Conservation (phyloP, 2,113 vertebrate species). For the Monopterus albus region DNA sequence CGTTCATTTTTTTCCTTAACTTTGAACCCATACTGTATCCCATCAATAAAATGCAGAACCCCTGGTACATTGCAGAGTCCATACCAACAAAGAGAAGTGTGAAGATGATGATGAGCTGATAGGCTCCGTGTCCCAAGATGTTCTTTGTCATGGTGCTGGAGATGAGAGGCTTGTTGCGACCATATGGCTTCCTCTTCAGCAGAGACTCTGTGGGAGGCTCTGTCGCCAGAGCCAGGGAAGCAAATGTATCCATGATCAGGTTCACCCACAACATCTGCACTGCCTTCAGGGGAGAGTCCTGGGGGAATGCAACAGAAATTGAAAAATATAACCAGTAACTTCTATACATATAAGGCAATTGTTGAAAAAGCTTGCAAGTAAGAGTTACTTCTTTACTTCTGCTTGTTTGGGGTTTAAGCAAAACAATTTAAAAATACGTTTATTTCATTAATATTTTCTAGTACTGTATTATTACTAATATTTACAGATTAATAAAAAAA, state of each 20-base stretch:
- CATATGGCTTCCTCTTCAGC: slow-evolving; percentile 91
- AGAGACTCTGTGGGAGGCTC: slow-evolving; percentile 94
- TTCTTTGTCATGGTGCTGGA: slow-evolving; percentile 99
- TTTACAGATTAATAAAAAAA: too few species aligned
- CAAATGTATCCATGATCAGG: slow-evolving; percentile 97
- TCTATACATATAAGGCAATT: background rate
- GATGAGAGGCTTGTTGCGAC: slow-evolving; percentile 96
- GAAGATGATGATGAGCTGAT: slow-evolving; percentile 95
- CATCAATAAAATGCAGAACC: background rate
- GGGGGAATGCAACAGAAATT: background rate
- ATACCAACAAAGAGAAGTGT: slow-evolving; percentile 92
- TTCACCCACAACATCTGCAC: slow-evolving; percentile 99
- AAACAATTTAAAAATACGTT: background rate
- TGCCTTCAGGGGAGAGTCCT: slow-evolving; percentile 97
- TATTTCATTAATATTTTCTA: too few species aligned
- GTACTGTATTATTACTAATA: too few species aligned
- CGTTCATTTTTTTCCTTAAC: background rate
- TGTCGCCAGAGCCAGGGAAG: slow-evolving; percentile 93
- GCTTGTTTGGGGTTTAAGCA: background rate
- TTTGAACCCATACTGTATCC: background rate
- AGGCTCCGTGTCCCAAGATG: slow-evolving; percentile 93
- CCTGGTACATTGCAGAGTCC: background rate
- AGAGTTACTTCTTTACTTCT: background rate
- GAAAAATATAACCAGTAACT: background rate
- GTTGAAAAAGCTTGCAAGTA: background rate